Conservation (phyloP, 1,140 invertebrate genomes). For the Pteromalus puparum region DNA sequence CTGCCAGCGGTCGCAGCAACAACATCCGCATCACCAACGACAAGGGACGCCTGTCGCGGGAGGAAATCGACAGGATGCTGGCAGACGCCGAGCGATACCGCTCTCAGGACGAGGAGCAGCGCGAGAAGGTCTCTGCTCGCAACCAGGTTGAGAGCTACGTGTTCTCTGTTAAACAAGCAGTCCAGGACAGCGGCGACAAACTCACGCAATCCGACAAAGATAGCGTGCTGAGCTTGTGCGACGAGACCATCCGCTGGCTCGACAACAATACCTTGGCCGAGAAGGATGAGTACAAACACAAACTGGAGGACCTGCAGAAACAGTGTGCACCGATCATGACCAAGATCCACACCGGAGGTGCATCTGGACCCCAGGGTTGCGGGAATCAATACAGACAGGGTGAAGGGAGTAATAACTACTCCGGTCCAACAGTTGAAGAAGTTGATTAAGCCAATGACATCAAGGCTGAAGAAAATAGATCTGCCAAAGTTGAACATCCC, state of each 20-base stretch:
- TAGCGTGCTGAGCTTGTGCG: conserved; percentile 69
- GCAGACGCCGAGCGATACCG: conserved; percentile 81
- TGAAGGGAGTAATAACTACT: conserved; percentile 58
- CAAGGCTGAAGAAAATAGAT: too few relatives aligned
- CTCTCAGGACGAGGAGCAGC: conserved; percentile 77
- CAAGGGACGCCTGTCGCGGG: conserved; percentile 76
- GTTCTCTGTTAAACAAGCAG: conserved; percentile 81
- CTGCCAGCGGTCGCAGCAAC: conserved; percentile 74
- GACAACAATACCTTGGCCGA: conserved; percentile 83
- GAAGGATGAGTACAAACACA: conserved; percentile 86
- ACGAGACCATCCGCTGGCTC: conserved; percentile 75
- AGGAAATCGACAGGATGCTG: conserved; percentile 80
- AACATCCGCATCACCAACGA: conserved; percentile 79
- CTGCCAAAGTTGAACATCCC: too few relatives aligned
- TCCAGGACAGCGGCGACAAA: conserved; percentile 68
- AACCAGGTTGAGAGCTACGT: conserved; percentile 84
- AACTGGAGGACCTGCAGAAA: conserved; percentile 83
- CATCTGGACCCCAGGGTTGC: conserved; percentile 57
- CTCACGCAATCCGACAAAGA: conserved; percentile 67
- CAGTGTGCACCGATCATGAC: conserved; percentile 85
- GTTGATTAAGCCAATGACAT: conserved; percentile 75
- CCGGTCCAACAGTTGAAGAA: conserved; percentile 80
- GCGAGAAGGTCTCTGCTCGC: conserved; percentile 78
- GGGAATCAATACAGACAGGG: conserved; percentile 55
- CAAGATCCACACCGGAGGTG: conserved; percentile 81